Evolutionary conservation across 2,113 vertebrate species (phyloP).

Genomic region (Struthidea cinerea): DNA sequence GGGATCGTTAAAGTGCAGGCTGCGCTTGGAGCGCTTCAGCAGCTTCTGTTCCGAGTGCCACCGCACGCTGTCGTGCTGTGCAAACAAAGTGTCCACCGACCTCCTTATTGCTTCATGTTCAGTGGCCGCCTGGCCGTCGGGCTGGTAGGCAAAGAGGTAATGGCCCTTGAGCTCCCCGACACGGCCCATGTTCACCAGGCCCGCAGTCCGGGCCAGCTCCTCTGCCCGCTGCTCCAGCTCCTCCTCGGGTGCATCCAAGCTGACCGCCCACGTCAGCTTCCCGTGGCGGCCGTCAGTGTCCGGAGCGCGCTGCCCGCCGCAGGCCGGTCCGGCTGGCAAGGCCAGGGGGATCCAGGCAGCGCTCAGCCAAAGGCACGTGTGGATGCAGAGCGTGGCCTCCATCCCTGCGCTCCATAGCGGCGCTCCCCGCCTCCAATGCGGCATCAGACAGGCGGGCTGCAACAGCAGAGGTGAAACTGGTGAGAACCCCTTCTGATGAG

Average conservation of each 20-base stretch:
- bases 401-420: conserved; percentile 57
- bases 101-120: conserved; percentile 6
- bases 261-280: conserved; percentile 84
- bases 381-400: conserved; percentile 48
- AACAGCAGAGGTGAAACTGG: fast-evolving
- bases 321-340: background rate
- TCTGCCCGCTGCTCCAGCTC: conserved; percentile 71
- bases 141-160: conserved; percentile 80
- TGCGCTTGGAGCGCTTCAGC: conserved; percentile 88
- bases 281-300: background rate
- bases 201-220: conserved; percentile 77
- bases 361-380: conserved; percentile 60
- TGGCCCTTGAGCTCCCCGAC: conserved; percentile 89
- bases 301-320: background rate
- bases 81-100: conserved; percentile 69
- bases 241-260: conserved; percentile 48
- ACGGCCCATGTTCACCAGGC: conserved; percentile 86
- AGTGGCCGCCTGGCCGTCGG: fast-evolving
- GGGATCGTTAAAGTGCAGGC: conserved; percentile 91
- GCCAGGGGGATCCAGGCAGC: conserved; percentile 37
- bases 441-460: conserved; percentile 74
- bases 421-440: conserved; percentile 49
- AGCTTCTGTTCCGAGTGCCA: conserved; percentile 89
- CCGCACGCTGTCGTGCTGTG: conserved; percentile 79
- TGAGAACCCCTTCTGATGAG: fast-evolving